Conservation (phyloP, 1,140 invertebrate species). For the Zophobas morio region DNA sequence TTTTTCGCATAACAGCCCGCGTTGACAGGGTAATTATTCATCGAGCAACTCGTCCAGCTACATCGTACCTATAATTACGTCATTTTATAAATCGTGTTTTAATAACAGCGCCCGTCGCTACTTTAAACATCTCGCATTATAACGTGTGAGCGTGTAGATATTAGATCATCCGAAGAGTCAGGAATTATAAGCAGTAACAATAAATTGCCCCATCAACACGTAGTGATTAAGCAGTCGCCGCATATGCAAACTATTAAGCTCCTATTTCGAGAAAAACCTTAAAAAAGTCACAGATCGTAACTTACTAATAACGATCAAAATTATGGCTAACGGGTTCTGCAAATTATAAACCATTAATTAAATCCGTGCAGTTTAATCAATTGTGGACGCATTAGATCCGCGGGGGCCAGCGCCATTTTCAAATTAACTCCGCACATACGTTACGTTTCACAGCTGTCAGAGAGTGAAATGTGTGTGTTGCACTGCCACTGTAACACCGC, state of each 20-base stretch:
- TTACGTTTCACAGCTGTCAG: constrained; percentile 39
- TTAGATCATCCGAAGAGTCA: constrained; percentile 25
- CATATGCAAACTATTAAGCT: constrained; percentile 13
- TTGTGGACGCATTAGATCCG: not conserved
- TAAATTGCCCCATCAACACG: constrained; percentile 31
- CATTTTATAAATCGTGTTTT: constrained; percentile 43
- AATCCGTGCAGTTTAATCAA: constrained; percentile 42
- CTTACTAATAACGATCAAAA: constrained; percentile 6
- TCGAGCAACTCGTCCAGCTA: constrained; percentile 35
- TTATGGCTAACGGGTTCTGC: constrained; percentile 28
- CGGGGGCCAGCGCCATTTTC: constrained; percentile 36
- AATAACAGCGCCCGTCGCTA: constrained; percentile 36
- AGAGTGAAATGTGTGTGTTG: constrained; percentile 44
- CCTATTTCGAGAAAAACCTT: constrained; percentile 4
- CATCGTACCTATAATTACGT: constrained; percentile 38
- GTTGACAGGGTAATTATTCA: constrained; percentile 41
- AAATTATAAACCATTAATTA: constrained; percentile 50
- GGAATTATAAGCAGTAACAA: constrained; percentile 39
- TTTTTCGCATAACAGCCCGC: constrained; percentile 34
- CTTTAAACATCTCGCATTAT: constrained; percentile 30
- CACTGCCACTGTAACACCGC: too few species aligned
- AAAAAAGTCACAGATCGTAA: not conserved
- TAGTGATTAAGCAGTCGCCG: constrained; percentile 28
- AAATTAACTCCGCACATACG: constrained; percentile 50
- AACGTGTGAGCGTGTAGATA: constrained; percentile 30